These are phyloP conservation scores for Aphaenogaster floridana DNA, from an alignment of 1,140 invertebrate species.

Conservation along the genomic window DNA sequence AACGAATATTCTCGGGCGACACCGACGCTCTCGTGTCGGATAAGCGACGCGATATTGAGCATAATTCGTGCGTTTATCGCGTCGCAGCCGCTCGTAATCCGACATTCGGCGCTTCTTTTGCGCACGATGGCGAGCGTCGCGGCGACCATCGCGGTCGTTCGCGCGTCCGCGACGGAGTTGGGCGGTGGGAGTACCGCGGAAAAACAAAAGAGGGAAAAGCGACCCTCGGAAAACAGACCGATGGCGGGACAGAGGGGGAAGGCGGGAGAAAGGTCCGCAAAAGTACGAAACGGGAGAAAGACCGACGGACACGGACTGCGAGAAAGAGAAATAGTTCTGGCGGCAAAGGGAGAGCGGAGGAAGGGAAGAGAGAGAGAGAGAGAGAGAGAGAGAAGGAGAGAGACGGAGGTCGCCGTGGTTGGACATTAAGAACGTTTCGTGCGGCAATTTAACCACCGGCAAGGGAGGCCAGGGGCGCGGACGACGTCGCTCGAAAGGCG, in stretches of 20 bases:
- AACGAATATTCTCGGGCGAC: conserved; percentile 19
- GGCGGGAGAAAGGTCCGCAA: conserved; percentile 54
- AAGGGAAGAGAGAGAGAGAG: conserved; percentile 26
- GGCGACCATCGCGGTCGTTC: conserved; percentile 69
- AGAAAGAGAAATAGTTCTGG: conserved; percentile 63
- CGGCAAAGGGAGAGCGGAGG: background rate
- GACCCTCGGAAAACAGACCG: conserved; percentile 74
- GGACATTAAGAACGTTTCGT: conserved; percentile 81
- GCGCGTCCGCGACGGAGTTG: conserved; percentile 49
- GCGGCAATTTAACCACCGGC: conserved; percentile 76
- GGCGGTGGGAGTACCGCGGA: conserved; percentile 63
- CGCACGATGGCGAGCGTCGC: conserved; percentile 63
- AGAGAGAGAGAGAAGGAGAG: conserved; percentile 29
- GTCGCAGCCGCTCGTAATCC: conserved; percentile 73
- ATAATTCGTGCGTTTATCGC: conserved; percentile 82
- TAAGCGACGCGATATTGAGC: conserved; percentile 76
- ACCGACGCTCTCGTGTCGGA: conserved; percentile 43
- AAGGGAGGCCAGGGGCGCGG: conserved; percentile 64
- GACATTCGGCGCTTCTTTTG: conserved; percentile 66
- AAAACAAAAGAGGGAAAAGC: conserved; percentile 70
- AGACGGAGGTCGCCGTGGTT: conserved; percentile 69
- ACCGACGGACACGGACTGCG: conserved; percentile 40
- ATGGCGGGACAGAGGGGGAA: conserved; percentile 40
- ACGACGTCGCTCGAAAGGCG: conserved; percentile 64
- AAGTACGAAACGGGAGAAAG: conserved; percentile 61